Percentiles rank a stretch among this genome's conserved stretches.
Conservation (phyloP, 2,797 vertebrate species). For the Anniella stebbinsi region DNA sequence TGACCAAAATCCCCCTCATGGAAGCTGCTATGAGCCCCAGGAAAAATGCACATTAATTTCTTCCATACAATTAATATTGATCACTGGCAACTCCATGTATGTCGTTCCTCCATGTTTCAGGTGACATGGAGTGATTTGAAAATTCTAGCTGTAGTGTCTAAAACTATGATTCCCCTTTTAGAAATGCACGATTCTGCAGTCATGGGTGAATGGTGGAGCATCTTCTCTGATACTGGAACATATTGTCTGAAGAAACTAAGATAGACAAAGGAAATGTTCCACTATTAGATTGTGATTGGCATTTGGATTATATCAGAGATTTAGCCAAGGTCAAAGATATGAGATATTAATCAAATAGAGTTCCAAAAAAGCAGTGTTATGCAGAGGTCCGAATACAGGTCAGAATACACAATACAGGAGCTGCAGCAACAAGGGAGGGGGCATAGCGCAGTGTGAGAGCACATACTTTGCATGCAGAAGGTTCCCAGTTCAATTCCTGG, state of each 20-base stretch:
- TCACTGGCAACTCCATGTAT: background rate
- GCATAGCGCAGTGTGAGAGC: too few species aligned
- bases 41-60: too few species aligned
- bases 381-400: too few species aligned
- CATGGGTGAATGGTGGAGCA: conserved; percentile 31
- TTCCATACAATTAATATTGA: background rate
- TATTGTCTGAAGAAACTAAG: conserved; percentile 35
- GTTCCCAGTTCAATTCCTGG: too few species aligned
- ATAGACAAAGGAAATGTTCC: background rate
- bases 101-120: background rate
- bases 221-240: conserved; percentile 37
- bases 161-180: background rate
- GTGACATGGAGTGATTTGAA: background rate
- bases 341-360: too few species aligned
- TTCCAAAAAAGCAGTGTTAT: too few species aligned
- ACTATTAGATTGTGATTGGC: background rate
- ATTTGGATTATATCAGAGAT: background rate
- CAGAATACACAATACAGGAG: too few species aligned
- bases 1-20: background rate
- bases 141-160: background rate
- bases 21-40: background rate
- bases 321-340: too few species aligned
- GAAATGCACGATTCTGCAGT: background rate
- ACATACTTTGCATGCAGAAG: too few species aligned
- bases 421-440: too few species aligned